Base-by-base conservation (phyloP, 64 coral and sea anemone genomes). In the Platygyra sinensis region DNA sequence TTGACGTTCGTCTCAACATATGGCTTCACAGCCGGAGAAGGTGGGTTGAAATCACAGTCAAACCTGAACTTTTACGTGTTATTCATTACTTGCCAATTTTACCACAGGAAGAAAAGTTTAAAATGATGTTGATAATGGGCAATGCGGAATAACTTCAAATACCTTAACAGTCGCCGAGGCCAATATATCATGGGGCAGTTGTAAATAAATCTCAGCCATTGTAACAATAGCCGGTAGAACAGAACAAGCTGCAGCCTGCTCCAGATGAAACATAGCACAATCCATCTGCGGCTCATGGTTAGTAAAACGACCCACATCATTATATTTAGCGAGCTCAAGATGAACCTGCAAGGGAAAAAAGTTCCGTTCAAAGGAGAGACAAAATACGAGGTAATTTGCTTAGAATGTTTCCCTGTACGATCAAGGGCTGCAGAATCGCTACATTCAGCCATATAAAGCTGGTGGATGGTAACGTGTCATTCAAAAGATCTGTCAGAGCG, bases 201-300 rank as follows among this genome's bases (percentile, higher is more conserved):
- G 91, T 75, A 99, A 87, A 65, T 96, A 86, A 17, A 99, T 96
- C 51, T 99, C 81, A 24, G 97, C 97, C 88, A 96, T 89, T 24
- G 90, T 79, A 39, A 96, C 32, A 57, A 99, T 69, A 18, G 94
- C 97, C 52, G 88, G 79, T 62, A 94, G 73, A 65, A 93, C 86
- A 72, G 87, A 76, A 78, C 97, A 99, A 60, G 79, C 73, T 17
- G 87, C 97, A n/a, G 97, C 90, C 31, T 99, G 92, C 54, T 99
- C 94, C 27, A 99, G 74, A 65, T 99, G 97, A 67, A 93, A 99
- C 78, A 93, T 67, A 18, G 94, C 91, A 52, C 94, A 99, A 16
- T 99, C 94, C 22, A 94, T 50, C 49, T 99, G 94, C 18, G 94
- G 82, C 46, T 99, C 91, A 39, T 91, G 71, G 24, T 77, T 76